Percentiles rank a stretch among this genome's conserved stretches.
Conservation (phyloP, 2,797 vertebrate genomes). For the Acanthopagrus latus region DNA sequence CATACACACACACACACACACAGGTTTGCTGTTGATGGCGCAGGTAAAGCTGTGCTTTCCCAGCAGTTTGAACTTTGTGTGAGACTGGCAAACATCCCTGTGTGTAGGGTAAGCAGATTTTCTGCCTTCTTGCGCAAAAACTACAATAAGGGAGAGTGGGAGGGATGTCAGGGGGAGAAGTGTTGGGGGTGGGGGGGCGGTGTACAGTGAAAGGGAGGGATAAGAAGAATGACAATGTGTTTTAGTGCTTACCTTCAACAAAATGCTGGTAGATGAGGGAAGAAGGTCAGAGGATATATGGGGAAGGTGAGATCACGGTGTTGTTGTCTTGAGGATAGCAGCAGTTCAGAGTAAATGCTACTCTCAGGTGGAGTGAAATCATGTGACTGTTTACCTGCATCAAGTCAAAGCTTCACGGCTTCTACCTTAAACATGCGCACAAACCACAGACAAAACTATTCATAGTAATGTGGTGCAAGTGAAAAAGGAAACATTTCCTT, state of each 20-base stretch:
- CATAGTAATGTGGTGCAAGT: background rate
- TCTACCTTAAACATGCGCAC: background rate
- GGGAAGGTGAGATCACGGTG: slow-evolving; percentile 3
- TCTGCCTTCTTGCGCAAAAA: slow-evolving; percentile 78
- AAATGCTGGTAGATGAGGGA: slow-evolving; percentile 40
- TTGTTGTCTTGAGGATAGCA: slow-evolving; percentile 2
- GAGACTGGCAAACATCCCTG: slow-evolving; percentile 72
- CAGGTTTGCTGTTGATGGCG: slow-evolving; percentile 62
- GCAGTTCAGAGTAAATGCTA: background rate
- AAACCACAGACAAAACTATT: background rate
- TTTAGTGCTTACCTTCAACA: slow-evolving; percentile 61
- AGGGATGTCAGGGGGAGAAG: background rate
- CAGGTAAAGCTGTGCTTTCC: slow-evolving; percentile 76
- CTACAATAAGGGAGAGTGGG: slow-evolving; percentile 69
- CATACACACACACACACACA: slow-evolving; percentile 27
- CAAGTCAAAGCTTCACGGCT: slow-evolving; percentile 3
- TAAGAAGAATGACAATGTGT: slow-evolving; percentile 49
- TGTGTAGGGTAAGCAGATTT: slow-evolving; percentile 82
- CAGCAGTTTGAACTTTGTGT: slow-evolving; percentile 77
- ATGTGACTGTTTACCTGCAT: slow-evolving; percentile 14
- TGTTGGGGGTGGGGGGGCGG: background rate
- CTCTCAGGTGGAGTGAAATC: slow-evolving; percentile 23
- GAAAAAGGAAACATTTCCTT: background rate
- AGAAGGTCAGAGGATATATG: slow-evolving; percentile 47
- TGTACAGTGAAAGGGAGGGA: slow-evolving; percentile 18